These are phyloP conservation scores for Dinocampus coccinellae DNA, from an alignment of 2,888 invertebrate species.

Conservation along the genomic window DNA sequence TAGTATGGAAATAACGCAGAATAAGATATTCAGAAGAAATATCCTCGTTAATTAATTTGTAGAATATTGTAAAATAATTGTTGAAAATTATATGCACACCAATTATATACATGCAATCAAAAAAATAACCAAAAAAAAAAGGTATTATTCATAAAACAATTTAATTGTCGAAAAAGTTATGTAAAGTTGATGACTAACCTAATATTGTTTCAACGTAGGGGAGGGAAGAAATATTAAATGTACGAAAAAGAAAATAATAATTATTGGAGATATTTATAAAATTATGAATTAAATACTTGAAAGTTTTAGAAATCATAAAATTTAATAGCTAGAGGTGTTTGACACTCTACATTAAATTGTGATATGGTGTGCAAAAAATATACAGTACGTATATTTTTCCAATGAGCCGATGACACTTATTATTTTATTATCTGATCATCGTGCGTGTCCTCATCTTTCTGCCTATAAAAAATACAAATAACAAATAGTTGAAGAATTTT, in stretches of 20 bases:
- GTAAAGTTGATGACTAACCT: background rate
- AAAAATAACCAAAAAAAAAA: background rate
- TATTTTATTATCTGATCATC: conserved; percentile 35
- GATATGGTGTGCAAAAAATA: conserved; percentile 48
- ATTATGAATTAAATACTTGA: background rate
- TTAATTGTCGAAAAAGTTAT: background rate
- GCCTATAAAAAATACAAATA: background rate
- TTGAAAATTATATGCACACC: background rate
- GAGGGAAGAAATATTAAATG: background rate
- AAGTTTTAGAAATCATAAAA: background rate
- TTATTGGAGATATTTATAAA: background rate
- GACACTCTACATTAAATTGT: conserved; percentile 51
- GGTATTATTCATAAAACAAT: background rate
- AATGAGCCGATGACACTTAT: conserved; percentile 26
- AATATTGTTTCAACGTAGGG: background rate
- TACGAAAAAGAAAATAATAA: background rate
- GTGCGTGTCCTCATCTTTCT: background rate
- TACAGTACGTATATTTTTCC: conserved; percentile 55
- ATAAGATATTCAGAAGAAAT: background rate
- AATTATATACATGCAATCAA: background rate
- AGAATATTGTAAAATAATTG: background rate
- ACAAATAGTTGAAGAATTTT: background rate
- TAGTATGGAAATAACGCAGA: background rate
- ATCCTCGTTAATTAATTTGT: background rate
- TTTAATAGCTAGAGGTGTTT: background rate